Percentiles rank a stretch among this genome's conserved stretches.
Conservation (phyloP, 1,140 invertebrate genomes). For the Zaprionus davidi region DNA sequence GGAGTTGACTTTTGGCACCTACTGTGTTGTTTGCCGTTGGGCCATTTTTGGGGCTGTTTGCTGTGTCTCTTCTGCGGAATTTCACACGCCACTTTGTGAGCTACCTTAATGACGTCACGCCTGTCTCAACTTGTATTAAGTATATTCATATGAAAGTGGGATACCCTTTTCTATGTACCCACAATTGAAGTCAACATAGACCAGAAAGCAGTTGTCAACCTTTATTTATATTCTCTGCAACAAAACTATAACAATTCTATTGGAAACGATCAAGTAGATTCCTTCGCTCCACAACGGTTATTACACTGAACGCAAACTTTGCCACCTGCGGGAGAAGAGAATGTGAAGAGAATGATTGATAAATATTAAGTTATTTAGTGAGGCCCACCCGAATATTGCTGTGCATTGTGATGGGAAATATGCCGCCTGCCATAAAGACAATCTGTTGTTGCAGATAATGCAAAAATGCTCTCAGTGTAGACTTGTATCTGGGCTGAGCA, state of each 20-base stretch:
- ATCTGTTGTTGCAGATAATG: conserved; percentile 19
- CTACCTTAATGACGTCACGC: conserved; percentile 11
- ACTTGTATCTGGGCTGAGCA: conserved; percentile 17
- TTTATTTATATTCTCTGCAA: too few relatives aligned
- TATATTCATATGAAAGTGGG: not conserved
- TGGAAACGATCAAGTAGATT: not conserved
- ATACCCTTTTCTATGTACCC: too few relatives aligned
- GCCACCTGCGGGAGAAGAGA: not conserved
- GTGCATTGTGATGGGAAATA: conserved; percentile 22
- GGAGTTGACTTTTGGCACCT: conserved; percentile 72
- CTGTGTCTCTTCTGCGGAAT: conserved; percentile 38
- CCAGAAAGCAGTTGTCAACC: too few relatives aligned
- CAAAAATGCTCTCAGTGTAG: conserved; percentile 19
- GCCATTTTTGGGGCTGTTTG: conserved; percentile 17
- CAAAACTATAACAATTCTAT: too few relatives aligned
- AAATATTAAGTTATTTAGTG: not conserved
- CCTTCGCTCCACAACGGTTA: not conserved
- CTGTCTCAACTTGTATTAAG: not conserved
- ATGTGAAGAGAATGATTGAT: not conserved
- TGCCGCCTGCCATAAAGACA: conserved; percentile 11
- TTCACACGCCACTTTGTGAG: conserved; percentile 57
- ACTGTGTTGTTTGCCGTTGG: conserved; percentile 24
- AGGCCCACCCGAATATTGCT: conserved; percentile 16
- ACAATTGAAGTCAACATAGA: too few relatives aligned
- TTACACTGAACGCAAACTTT: conserved; percentile 2